Evolutionary conservation across 1,140 invertebrate species (phyloP).

Genomic region (Neelides sp.): DNA sequence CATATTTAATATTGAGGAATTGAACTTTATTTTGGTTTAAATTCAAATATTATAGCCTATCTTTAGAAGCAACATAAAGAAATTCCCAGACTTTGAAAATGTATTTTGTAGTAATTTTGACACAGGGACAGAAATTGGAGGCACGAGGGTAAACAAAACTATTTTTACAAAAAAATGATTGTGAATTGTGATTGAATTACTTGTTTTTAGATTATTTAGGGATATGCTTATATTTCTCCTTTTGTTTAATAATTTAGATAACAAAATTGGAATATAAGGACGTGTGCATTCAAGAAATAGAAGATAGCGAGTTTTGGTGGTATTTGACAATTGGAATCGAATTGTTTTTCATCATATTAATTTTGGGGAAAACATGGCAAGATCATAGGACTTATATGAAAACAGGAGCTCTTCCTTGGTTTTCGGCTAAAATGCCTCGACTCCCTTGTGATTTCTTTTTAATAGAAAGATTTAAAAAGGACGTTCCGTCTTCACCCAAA

Average conservation of each 20-base stretch:
- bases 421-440: constrained; percentile 16
- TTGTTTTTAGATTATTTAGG: not conserved
- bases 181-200: not conserved
- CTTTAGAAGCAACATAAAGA: too few relatives aligned
- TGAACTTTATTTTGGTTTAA: not conserved
- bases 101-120: too few relatives aligned
- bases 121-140: not conserved
- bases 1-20: not conserved
- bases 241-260: not conserved
- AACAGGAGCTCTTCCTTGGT: constrained; percentile 17
- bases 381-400: constrained; percentile 14
- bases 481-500: not conserved
- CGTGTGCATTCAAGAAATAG: not conserved
- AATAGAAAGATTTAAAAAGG: not conserved
- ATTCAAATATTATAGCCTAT: not conserved
- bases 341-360: constrained; percentile 8
- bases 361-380: constrained; percentile 20
- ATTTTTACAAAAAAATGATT: not conserved
- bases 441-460: constrained; percentile 14
- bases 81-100: too few relatives aligned
- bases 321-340: constrained; percentile 9
- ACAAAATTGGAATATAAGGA: constrained; percentile 6
- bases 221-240: not conserved
- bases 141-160: not conserved
- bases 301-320: constrained; percentile 2